Evolutionary conservation across 2,888 invertebrate genomes (phyloP).

Genomic region (Drosophila parthenogenetica): DNA sequence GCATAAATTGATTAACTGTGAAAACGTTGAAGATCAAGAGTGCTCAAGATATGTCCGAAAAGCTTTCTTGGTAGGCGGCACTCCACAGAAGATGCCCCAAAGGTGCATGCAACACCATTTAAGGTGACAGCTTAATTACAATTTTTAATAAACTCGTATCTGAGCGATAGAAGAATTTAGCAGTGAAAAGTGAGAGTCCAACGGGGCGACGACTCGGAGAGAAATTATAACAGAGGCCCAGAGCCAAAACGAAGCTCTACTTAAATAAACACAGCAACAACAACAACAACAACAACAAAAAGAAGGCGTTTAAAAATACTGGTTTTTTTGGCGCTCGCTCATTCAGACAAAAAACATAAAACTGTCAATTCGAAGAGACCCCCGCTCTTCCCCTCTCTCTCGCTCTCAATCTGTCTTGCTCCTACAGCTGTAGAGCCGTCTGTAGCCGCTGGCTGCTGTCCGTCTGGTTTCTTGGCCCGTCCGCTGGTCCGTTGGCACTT

Average conservation of each 20-base stretch:
- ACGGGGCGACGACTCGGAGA: conserved; percentile 49
- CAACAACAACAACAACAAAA: conserved; percentile 28
- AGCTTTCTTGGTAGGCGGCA: background rate
- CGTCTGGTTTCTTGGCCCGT: conserved; percentile 31
- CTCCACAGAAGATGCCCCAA: conserved; percentile 21
- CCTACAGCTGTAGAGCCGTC: conserved; percentile 33
- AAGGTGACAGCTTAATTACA: conserved; percentile 59
- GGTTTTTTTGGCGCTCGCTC: conserved; percentile 56
- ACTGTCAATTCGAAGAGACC: conserved; percentile 57
- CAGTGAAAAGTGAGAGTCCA: conserved; percentile 79
- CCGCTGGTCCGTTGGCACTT: conserved; percentile 51
- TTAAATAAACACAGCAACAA: conserved; percentile 24
- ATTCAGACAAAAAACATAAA: conserved; percentile 43
- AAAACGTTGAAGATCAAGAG: background rate
- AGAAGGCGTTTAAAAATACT: conserved; percentile 59
- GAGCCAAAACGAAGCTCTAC: conserved; percentile 36
- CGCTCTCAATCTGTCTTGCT: background rate
- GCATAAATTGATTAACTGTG: conserved; percentile 39
- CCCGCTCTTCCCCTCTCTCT: conserved; percentile 6
- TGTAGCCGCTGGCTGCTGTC: conserved; percentile 21
- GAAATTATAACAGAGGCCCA: conserved; percentile 68
- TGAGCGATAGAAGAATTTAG: conserved; percentile 4
- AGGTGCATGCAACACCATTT: conserved; percentile 51
- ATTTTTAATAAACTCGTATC: conserved; percentile 19
- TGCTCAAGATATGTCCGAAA: background rate